phyloP scores from a whole-genome alignment of 2,888 invertebrate genomes.

The Microctonus brassicae region DNA sequence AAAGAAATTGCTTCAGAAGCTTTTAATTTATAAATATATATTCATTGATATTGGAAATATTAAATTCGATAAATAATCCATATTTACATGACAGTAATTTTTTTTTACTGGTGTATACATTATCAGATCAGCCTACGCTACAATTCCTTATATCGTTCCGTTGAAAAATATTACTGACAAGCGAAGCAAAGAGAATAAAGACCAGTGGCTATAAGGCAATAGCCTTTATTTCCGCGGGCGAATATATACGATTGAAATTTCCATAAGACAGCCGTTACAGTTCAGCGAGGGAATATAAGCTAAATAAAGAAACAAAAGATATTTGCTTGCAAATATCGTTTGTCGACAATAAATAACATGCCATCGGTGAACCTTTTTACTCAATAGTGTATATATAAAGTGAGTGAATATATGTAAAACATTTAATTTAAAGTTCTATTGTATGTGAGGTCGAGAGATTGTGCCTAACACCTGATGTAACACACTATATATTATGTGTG shows the following conservation, averaged over 20 bases:
- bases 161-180: slow-evolving; percentile 29
- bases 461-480: background rate
- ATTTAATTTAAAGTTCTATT: slow-evolving; percentile 51
- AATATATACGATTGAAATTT: slow-evolving; percentile 49
- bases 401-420: slow-evolving; percentile 47
- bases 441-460: slow-evolving; percentile 9
- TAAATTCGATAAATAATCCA: slow-evolving; percentile 1
- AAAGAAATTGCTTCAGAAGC: background rate
- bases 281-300: slow-evolving; percentile 46
- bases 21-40: background rate
- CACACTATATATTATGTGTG: background rate
- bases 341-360: background rate
- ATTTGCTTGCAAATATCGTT: slow-evolving; percentile 2
- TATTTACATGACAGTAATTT: slow-evolving; percentile 3
- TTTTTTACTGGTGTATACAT: slow-evolving; percentile 7
- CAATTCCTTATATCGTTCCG: slow-evolving; percentile 14
- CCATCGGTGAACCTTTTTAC: slow-evolving; percentile 53
- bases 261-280: slow-evolving; percentile 54
- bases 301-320: slow-evolving; percentile 47
- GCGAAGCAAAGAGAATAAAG: slow-evolving; percentile 40
- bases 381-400: slow-evolving; percentile 26
- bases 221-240: slow-evolving; percentile 41
- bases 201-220: slow-evolving; percentile 38
- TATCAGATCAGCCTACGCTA: slow-evolving; percentile 19
- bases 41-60: background rate